Base-by-base conservation (phyloP, 2,888 invertebrate species). In the Buathra laborator region DNA sequence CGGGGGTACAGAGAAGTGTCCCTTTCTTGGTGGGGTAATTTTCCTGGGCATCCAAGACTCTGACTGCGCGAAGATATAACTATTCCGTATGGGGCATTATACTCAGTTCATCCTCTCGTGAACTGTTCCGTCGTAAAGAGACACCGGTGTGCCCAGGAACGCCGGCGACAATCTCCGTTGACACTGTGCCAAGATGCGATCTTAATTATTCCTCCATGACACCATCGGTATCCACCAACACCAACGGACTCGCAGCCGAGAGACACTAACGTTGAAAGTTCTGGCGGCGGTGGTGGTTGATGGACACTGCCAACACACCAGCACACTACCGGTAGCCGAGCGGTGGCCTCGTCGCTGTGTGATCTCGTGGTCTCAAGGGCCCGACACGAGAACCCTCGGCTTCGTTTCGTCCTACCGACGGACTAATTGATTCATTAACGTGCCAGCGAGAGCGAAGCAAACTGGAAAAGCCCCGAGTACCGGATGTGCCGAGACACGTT, bases 371-470 rank as follows among this genome's bases (percentile, higher is more conserved):
- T 74, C 83, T 81, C 68, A 53, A 24, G 70, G 56, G 77, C 74
- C 62, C 64, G 77, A 71, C 86, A 81, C 81, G 86, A 78, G 81
- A 83, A 80, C 59, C 66, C 83, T 75, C 67, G 78, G 78, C 86
- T 90, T 90, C 75, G 71, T 86, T 87, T 86, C 81, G 84, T 89
- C 86, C 87, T 86, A 88, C 89, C 86, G 67, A 53, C 86, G 86
- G 5, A 87, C 85, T 91, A 91, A 91, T 91, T 91, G 90, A 90
- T 89, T 88, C 87, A 91, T 91, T 90, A 91, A 88, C 84, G 89
- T 84, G 76, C 71, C 74, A 16, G 79, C 81, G 82, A 75, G 88
- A 86, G 64, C 59, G 75, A 74, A 43, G 74, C 81, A 51, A 75
- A 53, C 70, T 87, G 68, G 48, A 81, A 67, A 84, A 53, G 59